Conservation (phyloP, 2,888 invertebrate genomes). For the Sinotaia quadrata region DNA sequence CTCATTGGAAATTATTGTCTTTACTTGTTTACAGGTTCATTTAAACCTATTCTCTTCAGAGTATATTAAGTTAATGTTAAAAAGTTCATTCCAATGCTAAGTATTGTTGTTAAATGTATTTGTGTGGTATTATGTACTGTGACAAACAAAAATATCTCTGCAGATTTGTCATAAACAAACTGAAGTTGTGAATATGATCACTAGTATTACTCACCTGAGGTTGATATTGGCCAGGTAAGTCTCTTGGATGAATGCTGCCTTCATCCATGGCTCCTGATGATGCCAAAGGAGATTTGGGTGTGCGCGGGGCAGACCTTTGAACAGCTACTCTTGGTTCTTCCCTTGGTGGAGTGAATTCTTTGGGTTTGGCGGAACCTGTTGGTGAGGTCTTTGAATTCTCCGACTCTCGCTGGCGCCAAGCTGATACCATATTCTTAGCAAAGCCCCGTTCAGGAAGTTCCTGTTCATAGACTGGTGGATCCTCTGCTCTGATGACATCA, state of each 20-base stretch:
- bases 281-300: slow-evolving; percentile 53
- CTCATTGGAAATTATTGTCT: too few species aligned
- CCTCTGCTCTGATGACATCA: slow-evolving; percentile 73
- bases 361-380: slow-evolving; percentile 50
- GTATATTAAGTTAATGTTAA: too few species aligned
- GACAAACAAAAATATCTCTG: too few species aligned
- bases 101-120: too few species aligned
- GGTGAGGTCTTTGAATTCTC: slow-evolving; percentile 51
- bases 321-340: slow-evolving; percentile 47
- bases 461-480: slow-evolving; percentile 54
- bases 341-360: slow-evolving; percentile 64
- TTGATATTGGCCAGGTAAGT: slow-evolving; percentile 63
- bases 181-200: too few species aligned
- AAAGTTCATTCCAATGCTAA: too few species aligned
- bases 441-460: slow-evolving; percentile 78
- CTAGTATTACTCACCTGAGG: slow-evolving; percentile 42
- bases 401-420: slow-evolving; percentile 87
- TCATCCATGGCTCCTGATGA: slow-evolving; percentile 37
- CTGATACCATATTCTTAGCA: slow-evolving; percentile 85
- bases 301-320: slow-evolving; percentile 41
- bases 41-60: too few species aligned
- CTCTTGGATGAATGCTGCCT: slow-evolving; percentile 56
- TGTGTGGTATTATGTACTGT: too few species aligned
- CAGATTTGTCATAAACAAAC: too few species aligned
- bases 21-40: too few species aligned